Conservation (phyloP, 1,140 invertebrate genomes). For the Drosophila bocki region DNA sequence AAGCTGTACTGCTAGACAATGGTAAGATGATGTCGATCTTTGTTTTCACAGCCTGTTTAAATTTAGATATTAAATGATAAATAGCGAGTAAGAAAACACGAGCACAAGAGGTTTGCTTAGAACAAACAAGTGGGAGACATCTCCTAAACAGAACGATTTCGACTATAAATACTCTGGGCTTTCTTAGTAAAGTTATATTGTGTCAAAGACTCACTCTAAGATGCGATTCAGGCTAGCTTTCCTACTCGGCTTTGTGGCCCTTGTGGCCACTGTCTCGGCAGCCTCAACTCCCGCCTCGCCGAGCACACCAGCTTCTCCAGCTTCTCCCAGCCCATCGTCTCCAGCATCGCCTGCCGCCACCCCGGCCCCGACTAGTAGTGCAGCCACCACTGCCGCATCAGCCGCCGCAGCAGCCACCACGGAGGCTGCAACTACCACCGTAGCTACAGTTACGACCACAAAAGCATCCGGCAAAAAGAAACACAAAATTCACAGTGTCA, state of each 20-base stretch:
- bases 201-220: background rate
- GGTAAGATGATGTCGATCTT: background rate
- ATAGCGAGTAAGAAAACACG: background rate
- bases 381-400: background rate
- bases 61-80: background rate
- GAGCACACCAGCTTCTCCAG: background rate
- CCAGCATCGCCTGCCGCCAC: background rate
- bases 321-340: background rate
- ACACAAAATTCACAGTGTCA: background rate
- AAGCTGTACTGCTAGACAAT: conserved; percentile 1
- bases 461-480: background rate
- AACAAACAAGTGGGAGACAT: conserved; percentile 6
- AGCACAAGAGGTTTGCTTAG: background rate
- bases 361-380: background rate
- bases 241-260: background rate
- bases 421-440: background rate
- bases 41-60: conserved; percentile 4
- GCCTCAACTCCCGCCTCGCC: background rate
- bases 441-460: background rate
- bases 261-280: conserved; percentile 1
- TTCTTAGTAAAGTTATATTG: background rate
- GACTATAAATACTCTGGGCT: conserved; percentile 13
- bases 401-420: background rate
- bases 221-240: conserved; percentile 11
- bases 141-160: background rate